Percentiles rank a stretch among this genome's conserved stretches.
phyloP scores from a whole-genome alignment of 2,888 invertebrate species.

The Polydrusus tereticollis region DNA sequence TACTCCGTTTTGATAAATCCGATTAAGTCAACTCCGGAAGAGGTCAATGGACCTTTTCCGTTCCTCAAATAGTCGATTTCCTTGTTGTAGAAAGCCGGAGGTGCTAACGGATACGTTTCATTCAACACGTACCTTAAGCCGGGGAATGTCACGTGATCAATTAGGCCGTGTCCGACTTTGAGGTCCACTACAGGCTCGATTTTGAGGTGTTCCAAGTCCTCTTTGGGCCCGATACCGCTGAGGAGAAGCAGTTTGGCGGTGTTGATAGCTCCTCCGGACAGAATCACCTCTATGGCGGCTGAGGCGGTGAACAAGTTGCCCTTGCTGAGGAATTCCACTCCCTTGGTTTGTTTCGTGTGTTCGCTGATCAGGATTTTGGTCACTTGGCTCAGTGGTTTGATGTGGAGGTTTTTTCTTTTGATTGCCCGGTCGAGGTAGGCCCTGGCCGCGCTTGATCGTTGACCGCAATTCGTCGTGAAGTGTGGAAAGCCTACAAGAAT shows the following conservation, averaged over 20 bases:
- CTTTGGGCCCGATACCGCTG: conserved; percentile 76
- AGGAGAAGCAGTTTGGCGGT: conserved; percentile 92
- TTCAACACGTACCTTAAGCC: conserved; percentile 71
- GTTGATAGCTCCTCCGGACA: conserved; percentile 89
- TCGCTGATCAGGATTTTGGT: conserved; percentile 78
- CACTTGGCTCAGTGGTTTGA: conserved; percentile 73
- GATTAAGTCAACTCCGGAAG: conserved; percentile 57
- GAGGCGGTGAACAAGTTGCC: conserved; percentile 67
- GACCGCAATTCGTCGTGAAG: conserved; percentile 74
- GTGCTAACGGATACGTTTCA: conserved; percentile 54
- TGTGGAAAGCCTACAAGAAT: conserved; percentile 63
- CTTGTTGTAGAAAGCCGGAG: conserved; percentile 23
- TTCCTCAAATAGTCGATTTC: conserved; percentile 61
- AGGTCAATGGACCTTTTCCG: conserved; percentile 60
- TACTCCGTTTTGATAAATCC: conserved; percentile 60
- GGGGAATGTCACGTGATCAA: conserved; percentile 78
- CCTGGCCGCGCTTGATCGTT: conserved; percentile 76
- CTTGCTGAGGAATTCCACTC: conserved; percentile 75
- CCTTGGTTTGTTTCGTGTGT: conserved; percentile 74
- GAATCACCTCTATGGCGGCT: conserved; percentile 84
- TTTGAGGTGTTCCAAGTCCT: conserved; percentile 71
- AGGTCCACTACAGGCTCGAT: conserved; percentile 72
- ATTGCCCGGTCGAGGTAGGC: conserved; percentile 74
- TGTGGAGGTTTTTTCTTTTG: conserved; percentile 75
- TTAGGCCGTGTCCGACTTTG: conserved; percentile 70